These are phyloP conservation scores for Uloborus plumipes DNA, from an alignment of 2,888 invertebrate species.

Conservation along the genomic window DNA sequence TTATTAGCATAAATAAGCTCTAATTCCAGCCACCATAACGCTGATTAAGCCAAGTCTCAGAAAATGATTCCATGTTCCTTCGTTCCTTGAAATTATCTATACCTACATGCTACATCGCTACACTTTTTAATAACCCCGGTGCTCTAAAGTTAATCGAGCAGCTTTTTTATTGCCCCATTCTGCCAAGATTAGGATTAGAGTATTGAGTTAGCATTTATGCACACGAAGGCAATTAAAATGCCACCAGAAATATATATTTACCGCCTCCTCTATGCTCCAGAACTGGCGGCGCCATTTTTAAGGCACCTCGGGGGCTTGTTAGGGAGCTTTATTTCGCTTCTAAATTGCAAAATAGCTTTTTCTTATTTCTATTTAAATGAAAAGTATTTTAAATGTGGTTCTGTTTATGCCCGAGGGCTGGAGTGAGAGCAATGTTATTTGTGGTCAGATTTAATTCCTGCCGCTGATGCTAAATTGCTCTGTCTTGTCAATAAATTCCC, in stretches of 20 bases:
- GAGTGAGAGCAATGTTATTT: too few relatives aligned
- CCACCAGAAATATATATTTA: constrained; percentile 49
- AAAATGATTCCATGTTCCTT: too few relatives aligned
- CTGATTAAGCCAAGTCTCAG: too few relatives aligned
- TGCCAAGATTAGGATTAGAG: constrained; percentile 42
- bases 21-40: too few relatives aligned
- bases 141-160: constrained; percentile 15
- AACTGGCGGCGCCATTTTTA: constrained; percentile 23
- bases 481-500: too few relatives aligned
- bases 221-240: constrained; percentile 44
- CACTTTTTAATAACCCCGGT: constrained; percentile 26
- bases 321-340: constrained; percentile 19
- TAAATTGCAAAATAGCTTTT: constrained; percentile 38
- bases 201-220: constrained; percentile 47
- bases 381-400: background rate
- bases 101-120: constrained; percentile 15
- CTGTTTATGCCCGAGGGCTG: background rate
- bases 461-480: too few relatives aligned
- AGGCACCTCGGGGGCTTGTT: constrained; percentile 16
- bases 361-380: background rate
- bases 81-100: too few relatives aligned
- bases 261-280: constrained; percentile 3
- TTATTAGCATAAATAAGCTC: too few relatives aligned
- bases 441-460: too few relatives aligned
- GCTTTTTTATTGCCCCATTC: constrained; percentile 36